Evolutionary conservation across 2,113 vertebrate genomes (phyloP).

Genomic region (Brachypodius melanocephalos): DNA sequence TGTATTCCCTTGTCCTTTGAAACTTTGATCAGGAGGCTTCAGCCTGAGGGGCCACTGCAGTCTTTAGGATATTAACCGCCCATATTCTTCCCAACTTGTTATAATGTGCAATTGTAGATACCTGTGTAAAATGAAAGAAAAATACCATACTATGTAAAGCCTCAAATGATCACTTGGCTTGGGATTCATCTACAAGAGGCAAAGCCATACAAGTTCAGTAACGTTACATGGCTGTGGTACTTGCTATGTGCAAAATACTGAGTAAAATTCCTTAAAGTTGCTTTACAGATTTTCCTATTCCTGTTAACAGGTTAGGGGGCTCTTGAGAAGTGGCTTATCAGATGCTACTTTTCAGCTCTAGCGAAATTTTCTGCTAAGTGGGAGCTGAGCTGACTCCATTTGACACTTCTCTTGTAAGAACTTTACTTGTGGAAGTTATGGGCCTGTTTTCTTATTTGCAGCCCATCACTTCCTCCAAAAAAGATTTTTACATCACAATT

Average conservation of each 20-base stretch:
- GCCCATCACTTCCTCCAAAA: rapidly evolving
- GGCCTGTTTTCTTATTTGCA: not conserved
- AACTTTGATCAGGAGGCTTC: conserved; percentile 25
- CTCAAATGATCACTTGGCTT: not conserved
- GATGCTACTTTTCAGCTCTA: not conserved
- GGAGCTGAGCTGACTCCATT: not conserved
- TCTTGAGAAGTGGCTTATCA: not conserved
- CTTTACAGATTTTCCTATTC: not conserved
- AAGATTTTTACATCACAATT: not conserved
- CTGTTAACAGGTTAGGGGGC: not conserved
- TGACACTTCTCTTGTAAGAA: not conserved
- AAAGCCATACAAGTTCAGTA: not conserved
- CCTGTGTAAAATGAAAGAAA: not conserved
- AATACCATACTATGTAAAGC: not conserved
- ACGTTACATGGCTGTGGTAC: not conserved
- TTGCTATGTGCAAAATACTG: not conserved
- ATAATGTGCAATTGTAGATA: not conserved
- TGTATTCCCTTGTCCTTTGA: conserved; percentile 48
- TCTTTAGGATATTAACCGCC: conserved; percentile 35
- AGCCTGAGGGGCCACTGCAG: conserved; percentile 27
- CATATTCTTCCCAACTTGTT: not conserved
- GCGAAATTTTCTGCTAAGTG: not conserved
- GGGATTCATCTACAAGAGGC: not conserved
- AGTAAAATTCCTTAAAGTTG: not conserved
- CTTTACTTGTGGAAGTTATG: not conserved